phyloP scores from a whole-genome alignment of 2,888 invertebrate species.

The Acrobasis suavella region DNA sequence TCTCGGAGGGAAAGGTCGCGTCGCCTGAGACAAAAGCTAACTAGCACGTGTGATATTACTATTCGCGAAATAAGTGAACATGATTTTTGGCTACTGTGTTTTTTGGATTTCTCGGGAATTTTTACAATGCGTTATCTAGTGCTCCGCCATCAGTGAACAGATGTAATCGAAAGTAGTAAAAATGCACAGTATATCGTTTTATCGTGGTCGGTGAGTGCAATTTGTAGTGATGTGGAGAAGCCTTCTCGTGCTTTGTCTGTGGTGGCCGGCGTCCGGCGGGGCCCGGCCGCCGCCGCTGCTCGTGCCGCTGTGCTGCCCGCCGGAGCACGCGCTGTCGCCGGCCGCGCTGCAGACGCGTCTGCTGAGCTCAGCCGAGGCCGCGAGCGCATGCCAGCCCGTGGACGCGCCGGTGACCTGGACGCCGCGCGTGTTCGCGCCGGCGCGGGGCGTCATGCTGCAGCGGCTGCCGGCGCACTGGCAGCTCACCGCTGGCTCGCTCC shows the following conservation, averaged over 20 bases:
- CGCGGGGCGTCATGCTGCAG: constrained; percentile 58
- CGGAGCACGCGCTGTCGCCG: constrained; percentile 50
- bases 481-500: constrained; percentile 61
- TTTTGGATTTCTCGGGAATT: constrained; percentile 17
- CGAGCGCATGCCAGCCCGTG: constrained; percentile 74
- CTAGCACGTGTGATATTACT: constrained; percentile 54
- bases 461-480: constrained; percentile 78
- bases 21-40: constrained; percentile 21
- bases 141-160: neutral
- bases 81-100: constrained; percentile 30
- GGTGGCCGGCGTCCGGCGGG: constrained; percentile 46
- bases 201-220: constrained; percentile 44
- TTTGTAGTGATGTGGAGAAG: constrained; percentile 36
- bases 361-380: constrained; percentile 70
- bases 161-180: constrained; percentile 28
- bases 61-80: constrained; percentile 33
- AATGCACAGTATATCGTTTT: constrained; percentile 31
- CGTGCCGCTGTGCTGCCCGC: constrained; percentile 60
- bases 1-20: constrained; percentile 49
- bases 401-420: constrained; percentile 70
- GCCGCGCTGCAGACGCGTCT: constrained; percentile 36
- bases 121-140: constrained; percentile 3
- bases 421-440: constrained; percentile 83
- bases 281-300: constrained; percentile 50
- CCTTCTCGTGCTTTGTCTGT: constrained; percentile 38